A percentile compares a stretch with the other conserved stretches of the same genome.
Conservation (phyloP, 2,797 vertebrate species). For the Pitangus sulphuratus region DNA sequence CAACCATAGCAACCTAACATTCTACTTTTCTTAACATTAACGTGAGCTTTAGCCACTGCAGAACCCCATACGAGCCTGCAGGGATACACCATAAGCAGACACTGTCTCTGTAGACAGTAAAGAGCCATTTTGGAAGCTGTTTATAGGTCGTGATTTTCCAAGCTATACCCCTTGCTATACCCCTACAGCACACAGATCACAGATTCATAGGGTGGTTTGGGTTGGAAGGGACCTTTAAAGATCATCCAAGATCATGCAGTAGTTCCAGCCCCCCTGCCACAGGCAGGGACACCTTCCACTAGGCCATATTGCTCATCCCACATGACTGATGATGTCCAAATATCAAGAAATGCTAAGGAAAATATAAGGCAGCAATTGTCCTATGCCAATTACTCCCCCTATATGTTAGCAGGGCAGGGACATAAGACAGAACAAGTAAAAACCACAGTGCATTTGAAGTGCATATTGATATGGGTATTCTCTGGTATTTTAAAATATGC, state of each 20-base stretch:
- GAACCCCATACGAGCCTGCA: accelerated
- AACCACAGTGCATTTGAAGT: not conserved
- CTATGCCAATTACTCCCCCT: not conserved
- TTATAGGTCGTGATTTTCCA: not conserved
- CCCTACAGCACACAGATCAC: not conserved
- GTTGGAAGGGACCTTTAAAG: not conserved
- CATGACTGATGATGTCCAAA: not conserved
- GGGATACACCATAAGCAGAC: not conserved
- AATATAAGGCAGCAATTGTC: not conserved
- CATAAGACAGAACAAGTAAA: not conserved
- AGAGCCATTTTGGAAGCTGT: not conserved
- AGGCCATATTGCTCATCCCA: not conserved
- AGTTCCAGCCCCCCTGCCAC: not conserved
- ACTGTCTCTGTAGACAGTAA: not conserved
- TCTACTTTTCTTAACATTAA: not conserved
- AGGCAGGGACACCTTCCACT: not conserved
- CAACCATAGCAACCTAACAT: not conserved
- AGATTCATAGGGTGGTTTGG: not conserved
- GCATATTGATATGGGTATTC: not conserved
- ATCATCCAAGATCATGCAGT: not conserved
- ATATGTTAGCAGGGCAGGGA: not conserved
- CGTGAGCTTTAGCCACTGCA: not conserved
- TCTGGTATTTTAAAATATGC: not conserved
- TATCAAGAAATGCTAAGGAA: not conserved
- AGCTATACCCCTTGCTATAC: not conserved